Percentiles rank a stretch among this genome's conserved stretches.
These are phyloP conservation scores for Lottia gigantea DNA, from an alignment of 2,888 invertebrate species.

Conservation along the genomic window DNA sequence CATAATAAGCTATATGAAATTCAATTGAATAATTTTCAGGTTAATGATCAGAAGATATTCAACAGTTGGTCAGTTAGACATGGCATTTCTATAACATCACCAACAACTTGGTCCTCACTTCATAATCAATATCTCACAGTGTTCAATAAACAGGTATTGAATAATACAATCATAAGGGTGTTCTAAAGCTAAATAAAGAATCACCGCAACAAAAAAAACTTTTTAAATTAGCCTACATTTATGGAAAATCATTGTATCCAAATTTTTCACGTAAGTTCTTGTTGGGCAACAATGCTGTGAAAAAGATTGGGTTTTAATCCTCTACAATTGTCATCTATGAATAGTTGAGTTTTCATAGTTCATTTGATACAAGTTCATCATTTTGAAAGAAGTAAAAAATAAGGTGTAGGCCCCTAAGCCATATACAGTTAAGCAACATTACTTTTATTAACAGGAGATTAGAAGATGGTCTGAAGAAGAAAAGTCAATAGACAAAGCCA, in stretches of 20 bases:
- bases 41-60: slow-evolving; percentile 27
- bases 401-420: too few species aligned
- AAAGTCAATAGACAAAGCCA: slow-evolving; percentile 27
- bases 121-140: slow-evolving; percentile 24
- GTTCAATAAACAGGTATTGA: slow-evolving; percentile 24
- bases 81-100: slow-evolving; percentile 21
- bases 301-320: background rate
- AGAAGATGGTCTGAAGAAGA: slow-evolving; percentile 23
- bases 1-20: too few species aligned
- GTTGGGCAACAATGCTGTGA: too few species aligned
- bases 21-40: slow-evolving; percentile 16
- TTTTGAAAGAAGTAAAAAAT: too few species aligned
- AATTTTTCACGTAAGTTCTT: too few species aligned
- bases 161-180: too few species aligned
- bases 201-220: too few species aligned
- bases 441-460: slow-evolving; percentile 23
- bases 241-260: too few species aligned
- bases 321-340: background rate
- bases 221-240: too few species aligned
- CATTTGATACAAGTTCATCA: background rate
- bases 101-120: slow-evolving; percentile 20
- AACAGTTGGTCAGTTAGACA: slow-evolving; percentile 26
- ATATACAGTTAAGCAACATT: background rate
- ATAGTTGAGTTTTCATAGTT: too few species aligned
- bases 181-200: too few species aligned